Evolutionary conservation across 2,888 invertebrate genomes (phyloP), one percentile per base, ranked within the genome.

Genomic region (Phoenoteleia sp.): DNA sequence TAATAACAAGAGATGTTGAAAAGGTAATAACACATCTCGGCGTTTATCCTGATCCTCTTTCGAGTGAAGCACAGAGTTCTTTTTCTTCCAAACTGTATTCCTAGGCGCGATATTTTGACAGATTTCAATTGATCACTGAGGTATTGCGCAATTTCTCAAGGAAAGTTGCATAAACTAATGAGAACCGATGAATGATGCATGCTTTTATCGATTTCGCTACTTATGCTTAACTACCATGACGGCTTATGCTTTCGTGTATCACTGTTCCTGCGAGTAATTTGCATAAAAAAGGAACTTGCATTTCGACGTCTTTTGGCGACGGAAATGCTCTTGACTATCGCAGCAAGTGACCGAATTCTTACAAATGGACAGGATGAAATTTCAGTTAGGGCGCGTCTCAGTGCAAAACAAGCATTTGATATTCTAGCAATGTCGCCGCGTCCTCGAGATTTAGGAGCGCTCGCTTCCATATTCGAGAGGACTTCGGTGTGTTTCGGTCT

Each of bases 351-450:
- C 11, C n/a, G 49, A 4, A n/a, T 23, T n/a, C 19, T 25, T n/a
- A 27, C 25, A n/a, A 33, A 77, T 76, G 81, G 79, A 83, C 87
- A 85, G 83, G 86, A 88, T 87, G 87, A 87, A 87, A 87, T 89
- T 86, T 87, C 86, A 87, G 87, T 87, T 85, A 75, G 85, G 83
- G 66, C 84, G 72, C 86, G 83, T 69, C 77, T 77, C 58, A 64
- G 67, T 42, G 56, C 23, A 39, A 69, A 74, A 79, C 80, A 72
- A 69, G 66, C 84, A 82, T 86, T 76, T 76, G 79, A 84, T 79
- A 86, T 86, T 86, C 84, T 76, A 79, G 66, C 79, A 69, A 84
- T 84, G 81, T 79, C 79, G 76, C 72, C 36, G 79, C 75, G 85
- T 80, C 74, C 81, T 84, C 81, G 81, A 84, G 81, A 86, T 86